A percentile compares a stretch with the other conserved stretches of the same genome.
These are phyloP conservation scores for Stylophora pistillata DNA, from an alignment of 64 coral and sea anemone genomes.

Conservation along the genomic window DNA sequence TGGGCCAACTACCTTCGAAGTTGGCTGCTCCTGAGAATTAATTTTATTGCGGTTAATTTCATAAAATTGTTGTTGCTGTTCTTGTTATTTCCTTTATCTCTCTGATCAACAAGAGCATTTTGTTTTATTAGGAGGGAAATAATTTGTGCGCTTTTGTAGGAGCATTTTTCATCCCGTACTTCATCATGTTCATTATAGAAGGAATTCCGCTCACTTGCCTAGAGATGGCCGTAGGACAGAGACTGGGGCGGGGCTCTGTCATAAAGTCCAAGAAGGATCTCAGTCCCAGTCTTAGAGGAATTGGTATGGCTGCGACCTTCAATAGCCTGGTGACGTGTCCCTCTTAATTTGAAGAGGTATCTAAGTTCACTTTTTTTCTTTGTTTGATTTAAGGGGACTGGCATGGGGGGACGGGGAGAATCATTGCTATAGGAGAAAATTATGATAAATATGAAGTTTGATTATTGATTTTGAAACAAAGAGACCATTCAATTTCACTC, in stretches of 20 bases:
- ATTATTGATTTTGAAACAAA: no score
- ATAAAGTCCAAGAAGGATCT: constrained; percentile 73
- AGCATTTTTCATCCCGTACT: constrained; percentile 83
- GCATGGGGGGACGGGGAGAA: no score
- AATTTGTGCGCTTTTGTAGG: constrained; percentile 13
- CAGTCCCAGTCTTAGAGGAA: constrained; percentile 62
- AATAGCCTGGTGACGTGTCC: constrained; percentile 39
- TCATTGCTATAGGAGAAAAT: no score
- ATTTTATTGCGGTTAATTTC: no score
- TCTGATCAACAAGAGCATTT: background rate
- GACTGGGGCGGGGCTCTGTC: constrained; percentile 64
- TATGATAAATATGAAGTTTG: no score
- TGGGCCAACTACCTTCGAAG: no score
- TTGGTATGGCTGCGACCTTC: constrained; percentile 68
- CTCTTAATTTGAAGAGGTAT: background rate
- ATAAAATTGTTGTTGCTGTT: no score
- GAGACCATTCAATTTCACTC: no score
- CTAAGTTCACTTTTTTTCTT: background rate
- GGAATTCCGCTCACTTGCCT: constrained; percentile 91
- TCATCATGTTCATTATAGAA: constrained; percentile 84
- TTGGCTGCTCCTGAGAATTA: no score
- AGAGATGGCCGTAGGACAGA: constrained; percentile 91
- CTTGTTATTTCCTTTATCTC: no score
- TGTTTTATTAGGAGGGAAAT: background rate
- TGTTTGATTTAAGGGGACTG: no score